Evolutionary conservation across 2,113 vertebrate species (phyloP).

Genomic region (Rhea pennata): DNA sequence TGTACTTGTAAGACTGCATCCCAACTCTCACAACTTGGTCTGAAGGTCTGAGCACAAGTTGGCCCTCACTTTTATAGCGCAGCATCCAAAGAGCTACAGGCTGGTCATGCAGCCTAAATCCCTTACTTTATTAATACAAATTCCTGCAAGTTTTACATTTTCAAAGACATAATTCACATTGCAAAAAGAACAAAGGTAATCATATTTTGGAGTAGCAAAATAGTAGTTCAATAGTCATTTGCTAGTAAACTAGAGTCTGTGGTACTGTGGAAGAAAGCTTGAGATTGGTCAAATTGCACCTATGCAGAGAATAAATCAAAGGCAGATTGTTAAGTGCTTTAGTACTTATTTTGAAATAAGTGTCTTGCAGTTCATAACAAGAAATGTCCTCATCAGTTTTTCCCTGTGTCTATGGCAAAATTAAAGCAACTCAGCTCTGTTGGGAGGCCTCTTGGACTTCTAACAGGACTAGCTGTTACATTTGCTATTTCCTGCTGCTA

Average conservation of each 20-base stretch:
- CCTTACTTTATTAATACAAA: neutral
- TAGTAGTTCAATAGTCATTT: neutral
- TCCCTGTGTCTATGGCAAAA: neutral
- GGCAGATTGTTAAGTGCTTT: neutral
- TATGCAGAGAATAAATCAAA: neutral
- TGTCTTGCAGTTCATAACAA: neutral
- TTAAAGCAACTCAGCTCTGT: neutral
- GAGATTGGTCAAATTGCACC: neutral
- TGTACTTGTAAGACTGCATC: neutral
- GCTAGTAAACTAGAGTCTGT: neutral
- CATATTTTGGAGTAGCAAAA: neutral
- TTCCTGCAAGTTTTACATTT: neutral
- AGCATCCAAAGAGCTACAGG: neutral
- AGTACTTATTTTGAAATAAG: too few species aligned
- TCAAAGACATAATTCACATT: neutral
- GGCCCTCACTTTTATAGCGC: neutral
- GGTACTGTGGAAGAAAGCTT: neutral
- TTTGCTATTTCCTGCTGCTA: neutral
- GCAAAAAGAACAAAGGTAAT: neutral
- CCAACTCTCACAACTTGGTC: neutral
- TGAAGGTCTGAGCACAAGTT: neutral
- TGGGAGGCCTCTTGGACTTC: neutral
- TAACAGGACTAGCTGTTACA: neutral
- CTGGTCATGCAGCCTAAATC: neutral
- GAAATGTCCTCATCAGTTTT: neutral